phyloP scores from a whole-genome alignment of 2,888 invertebrate genomes.

The Sarcophaga variegata region DNA sequence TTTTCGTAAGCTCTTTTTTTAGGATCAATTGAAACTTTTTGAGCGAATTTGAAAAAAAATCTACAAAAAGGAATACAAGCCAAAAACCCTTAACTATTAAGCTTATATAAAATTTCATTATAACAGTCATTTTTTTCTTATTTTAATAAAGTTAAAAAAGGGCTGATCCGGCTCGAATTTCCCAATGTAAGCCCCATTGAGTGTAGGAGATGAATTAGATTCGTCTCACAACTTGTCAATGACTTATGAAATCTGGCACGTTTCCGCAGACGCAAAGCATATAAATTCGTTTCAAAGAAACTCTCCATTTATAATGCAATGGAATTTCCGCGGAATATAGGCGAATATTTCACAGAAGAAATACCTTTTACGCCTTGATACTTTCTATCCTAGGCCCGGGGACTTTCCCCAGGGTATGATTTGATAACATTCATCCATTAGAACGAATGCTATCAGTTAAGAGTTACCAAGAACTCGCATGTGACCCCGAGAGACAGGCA shows the following conservation, averaged over 20 bases:
- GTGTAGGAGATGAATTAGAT: constrained; percentile 69
- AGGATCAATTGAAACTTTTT: too few relatives aligned
- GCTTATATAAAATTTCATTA: too few relatives aligned
- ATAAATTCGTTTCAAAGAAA: constrained; percentile 74
- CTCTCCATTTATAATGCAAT: constrained; percentile 75
- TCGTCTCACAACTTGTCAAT: constrained; percentile 75
- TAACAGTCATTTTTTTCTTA: too few relatives aligned
- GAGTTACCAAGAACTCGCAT: constrained; percentile 81
- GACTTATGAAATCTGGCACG: constrained; percentile 79
- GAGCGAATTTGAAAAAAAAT: too few relatives aligned
- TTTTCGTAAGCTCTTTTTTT: too few relatives aligned
- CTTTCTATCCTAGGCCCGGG: constrained; percentile 82
- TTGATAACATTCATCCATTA: neutral
- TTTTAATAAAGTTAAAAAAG: constrained; percentile 47
- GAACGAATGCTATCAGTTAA: neutral
- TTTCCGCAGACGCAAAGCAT: constrained; percentile 79
- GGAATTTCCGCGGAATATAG: constrained; percentile 80
- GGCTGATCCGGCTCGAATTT: constrained; percentile 72
- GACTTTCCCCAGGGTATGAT: constrained; percentile 81
- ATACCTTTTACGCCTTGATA: constrained; percentile 78
- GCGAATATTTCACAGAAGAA: constrained; percentile 68
- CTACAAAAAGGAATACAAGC: too few relatives aligned
- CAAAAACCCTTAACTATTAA: too few relatives aligned
- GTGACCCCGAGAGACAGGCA: constrained; percentile 81
- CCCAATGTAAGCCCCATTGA: constrained; percentile 80